Evolutionary conservation across 2,888 invertebrate genomes (phyloP).

Genomic region (Temnothorax rugatulus): DNA sequence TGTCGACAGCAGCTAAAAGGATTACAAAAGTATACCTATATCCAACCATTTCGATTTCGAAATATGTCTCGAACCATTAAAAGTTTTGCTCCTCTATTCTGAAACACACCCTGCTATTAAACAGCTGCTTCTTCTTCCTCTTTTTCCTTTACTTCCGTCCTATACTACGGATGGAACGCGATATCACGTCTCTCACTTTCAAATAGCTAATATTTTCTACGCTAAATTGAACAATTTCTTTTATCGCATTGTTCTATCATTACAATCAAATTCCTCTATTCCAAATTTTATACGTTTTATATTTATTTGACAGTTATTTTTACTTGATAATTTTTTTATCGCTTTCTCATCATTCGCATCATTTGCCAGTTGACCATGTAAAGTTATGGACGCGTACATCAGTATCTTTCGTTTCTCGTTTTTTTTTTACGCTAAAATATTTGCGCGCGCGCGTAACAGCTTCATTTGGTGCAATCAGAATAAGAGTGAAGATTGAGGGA

Average conservation of each 20-base stretch:
- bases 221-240: neutral
- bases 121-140: neutral
- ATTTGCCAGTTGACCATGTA: neutral
- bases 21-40: neutral
- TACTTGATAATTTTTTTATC: neutral
- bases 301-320: neutral
- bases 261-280: neutral
- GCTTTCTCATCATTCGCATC: neutral
- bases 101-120: too few relatives aligned
- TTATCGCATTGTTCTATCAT: neutral
- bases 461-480: neutral
- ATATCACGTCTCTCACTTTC: neutral
- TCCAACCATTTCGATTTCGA: neutral
- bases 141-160: neutral
- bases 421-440: neutral
- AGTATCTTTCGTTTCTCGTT: neutral
- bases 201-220: neutral
- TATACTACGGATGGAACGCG: neutral
- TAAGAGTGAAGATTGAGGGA: neutral
- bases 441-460: neutral
- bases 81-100: neutral
- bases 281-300: neutral
- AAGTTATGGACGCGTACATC: neutral
- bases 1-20: constrained; percentile 74
- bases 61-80: neutral